Evolutionary conservation across 2,113 vertebrate species (phyloP).

Genomic region (Promerops cafer): DNA sequence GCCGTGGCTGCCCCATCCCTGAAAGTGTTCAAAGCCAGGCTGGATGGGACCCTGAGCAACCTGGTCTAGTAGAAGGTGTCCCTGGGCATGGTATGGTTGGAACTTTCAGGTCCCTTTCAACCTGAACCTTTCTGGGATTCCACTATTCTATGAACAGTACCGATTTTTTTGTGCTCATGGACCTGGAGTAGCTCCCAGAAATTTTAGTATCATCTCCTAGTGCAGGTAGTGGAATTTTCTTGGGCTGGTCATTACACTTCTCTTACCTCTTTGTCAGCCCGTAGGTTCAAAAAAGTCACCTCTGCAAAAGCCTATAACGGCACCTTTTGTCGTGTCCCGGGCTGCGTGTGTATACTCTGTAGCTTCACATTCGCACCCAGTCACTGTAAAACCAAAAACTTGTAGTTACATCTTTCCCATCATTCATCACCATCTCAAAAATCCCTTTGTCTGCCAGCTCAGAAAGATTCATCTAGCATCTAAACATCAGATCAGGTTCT

Average conservation of each 20-base stretch:
- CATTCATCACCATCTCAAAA: not conserved
- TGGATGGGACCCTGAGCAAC: not conserved
- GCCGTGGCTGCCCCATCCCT: not conserved
- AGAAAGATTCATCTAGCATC: not conserved
- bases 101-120: not conserved
- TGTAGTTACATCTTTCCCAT: not conserved
- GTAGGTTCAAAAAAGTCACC: not conserved
- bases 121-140: not conserved
- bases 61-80: not conserved
- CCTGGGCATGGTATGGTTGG: not conserved
- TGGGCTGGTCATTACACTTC: not conserved
- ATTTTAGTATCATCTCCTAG: not conserved
- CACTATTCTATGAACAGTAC: not conserved
- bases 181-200: not conserved
- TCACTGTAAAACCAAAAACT: not conserved
- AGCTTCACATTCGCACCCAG: not conserved
- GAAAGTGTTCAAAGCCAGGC: not conserved
- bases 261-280: not conserved
- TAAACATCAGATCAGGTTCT: not conserved
- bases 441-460: not conserved
- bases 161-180: not conserved
- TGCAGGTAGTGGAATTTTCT: not conserved
- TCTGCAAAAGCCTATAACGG: not conserved
- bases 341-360: not conserved
- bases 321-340: not conserved